Conservation (phyloP, 2,888 invertebrate species). For the Drosophila testacea region DNA sequence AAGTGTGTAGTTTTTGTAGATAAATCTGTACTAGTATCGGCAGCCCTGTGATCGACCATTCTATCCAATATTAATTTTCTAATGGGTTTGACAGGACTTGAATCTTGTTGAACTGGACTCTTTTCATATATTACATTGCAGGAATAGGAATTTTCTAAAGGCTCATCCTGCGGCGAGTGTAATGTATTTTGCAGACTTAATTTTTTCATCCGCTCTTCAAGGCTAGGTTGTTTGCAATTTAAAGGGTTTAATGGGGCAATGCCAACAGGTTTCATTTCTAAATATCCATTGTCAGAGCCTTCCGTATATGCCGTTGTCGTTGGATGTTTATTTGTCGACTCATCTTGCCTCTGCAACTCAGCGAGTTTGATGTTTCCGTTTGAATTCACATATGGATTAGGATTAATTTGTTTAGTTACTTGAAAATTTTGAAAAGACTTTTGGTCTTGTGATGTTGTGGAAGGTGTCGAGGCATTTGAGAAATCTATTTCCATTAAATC, state of each 20-base stretch:
- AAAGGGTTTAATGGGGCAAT: conserved; percentile 21
- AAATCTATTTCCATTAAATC: conserved; percentile 94
- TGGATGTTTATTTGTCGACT: conserved; percentile 30
- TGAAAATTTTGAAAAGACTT: conserved; percentile 40
- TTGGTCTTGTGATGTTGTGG: conserved; percentile 53
- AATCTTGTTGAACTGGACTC: conserved; percentile 11
- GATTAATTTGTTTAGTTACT: conserved; percentile 33
- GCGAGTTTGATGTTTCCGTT: conserved; percentile 48
- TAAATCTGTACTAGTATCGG: conserved; percentile 19
- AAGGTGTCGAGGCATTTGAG: conserved; percentile 82
- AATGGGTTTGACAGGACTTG: conserved; percentile 12
- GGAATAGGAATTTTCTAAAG: conserved; percentile 20
- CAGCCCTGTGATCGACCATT: conserved; percentile 2
- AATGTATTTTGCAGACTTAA: conserved; percentile 34
- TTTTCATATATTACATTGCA: conserved; percentile 11
- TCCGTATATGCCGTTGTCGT: conserved; percentile 27
- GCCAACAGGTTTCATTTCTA: conserved; percentile 88
- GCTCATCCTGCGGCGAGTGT: conserved; percentile 11
- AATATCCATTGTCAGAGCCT: conserved; percentile 85
- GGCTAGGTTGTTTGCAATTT: conserved; percentile 29
- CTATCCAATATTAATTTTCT: not conserved
- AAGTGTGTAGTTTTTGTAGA: conserved; percentile 26
- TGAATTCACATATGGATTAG: conserved; percentile 27
- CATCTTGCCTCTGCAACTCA: conserved; percentile 44
- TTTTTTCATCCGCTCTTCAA: conserved; percentile 54